Evolutionary conservation across 1,140 invertebrate genomes (phyloP).

Genomic region (Ceratosolen fusciceps): DNA sequence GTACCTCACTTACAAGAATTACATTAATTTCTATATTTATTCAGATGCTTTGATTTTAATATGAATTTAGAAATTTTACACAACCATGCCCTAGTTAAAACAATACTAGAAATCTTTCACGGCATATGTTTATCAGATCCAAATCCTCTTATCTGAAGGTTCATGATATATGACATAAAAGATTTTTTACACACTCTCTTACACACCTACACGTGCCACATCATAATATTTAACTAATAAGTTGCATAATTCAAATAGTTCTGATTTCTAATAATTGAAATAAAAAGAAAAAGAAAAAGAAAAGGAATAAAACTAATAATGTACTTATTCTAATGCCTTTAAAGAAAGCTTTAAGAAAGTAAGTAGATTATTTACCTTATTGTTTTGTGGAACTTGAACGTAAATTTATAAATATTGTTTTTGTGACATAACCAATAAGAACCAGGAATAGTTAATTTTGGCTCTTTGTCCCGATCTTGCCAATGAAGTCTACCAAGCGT

Average conservation of each 20-base stretch:
- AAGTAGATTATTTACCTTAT: conserved; percentile 57
- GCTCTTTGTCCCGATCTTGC: conserved; percentile 59
- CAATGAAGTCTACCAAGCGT: conserved; percentile 64
- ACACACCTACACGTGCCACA: not conserved
- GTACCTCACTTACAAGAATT: not conserved
- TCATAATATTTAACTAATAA: not conserved
- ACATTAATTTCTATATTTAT: not conserved
- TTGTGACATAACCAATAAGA: conserved; percentile 69
- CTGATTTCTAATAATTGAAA: not conserved
- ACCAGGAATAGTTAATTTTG: conserved; percentile 65
- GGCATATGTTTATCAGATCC: conserved; percentile 26
- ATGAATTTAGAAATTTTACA: not conserved
- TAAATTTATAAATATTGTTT: conserved; percentile 69
- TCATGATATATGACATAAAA: conserved; percentile 4
- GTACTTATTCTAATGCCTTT: not conserved
- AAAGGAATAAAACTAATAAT: no score
- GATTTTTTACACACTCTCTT: not conserved
- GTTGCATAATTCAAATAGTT: not conserved
- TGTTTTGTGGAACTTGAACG: conserved; percentile 64
- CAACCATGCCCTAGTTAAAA: not conserved
- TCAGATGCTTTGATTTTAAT: not conserved
- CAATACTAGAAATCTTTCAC: not conserved
- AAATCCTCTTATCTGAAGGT: conserved; percentile 32
- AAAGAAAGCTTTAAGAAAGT: not conserved
- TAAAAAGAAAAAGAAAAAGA: no score